Conservation (phyloP, 2,888 invertebrate genomes). For the Lithophane leautieri region DNA sequence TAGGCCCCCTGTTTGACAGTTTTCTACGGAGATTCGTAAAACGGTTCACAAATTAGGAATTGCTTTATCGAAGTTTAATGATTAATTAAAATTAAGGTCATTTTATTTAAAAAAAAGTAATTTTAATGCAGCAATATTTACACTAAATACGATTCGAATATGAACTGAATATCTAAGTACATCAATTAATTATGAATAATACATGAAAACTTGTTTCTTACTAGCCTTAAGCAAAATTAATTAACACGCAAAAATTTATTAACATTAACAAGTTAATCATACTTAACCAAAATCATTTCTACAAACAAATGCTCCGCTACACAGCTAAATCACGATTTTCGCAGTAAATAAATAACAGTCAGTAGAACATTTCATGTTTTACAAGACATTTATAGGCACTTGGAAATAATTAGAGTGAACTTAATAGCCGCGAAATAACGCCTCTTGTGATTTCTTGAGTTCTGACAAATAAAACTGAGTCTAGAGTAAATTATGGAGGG, state of each 20-base stretch:
- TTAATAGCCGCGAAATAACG: slow-evolving; percentile 21
- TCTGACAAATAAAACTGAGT: slow-evolving; percentile 21
- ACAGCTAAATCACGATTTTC: slow-evolving; percentile 35
- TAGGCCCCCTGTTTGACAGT: too few species aligned
- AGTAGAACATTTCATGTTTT: slow-evolving; percentile 27
- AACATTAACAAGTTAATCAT: slow-evolving; percentile 1
- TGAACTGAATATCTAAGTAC: too few species aligned
- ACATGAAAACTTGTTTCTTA: neutral
- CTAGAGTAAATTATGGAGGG: neutral
- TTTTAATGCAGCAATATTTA: too few species aligned
- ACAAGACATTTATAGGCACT: slow-evolving; percentile 49
- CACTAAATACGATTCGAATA: too few species aligned
- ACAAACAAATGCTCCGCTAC: neutral
- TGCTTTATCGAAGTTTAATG: too few species aligned
- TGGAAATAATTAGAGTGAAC: slow-evolving; percentile 45
- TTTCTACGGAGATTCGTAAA: too few species aligned
- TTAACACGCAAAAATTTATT: neutral
- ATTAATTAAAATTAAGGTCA: too few species aligned
- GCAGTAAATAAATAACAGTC: slow-evolving; percentile 34
- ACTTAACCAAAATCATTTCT: slow-evolving; percentile 17
- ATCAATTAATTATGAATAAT: neutral
- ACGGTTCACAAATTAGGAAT: too few species aligned
- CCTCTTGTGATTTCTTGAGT: slow-evolving; percentile 10
- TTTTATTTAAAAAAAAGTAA: too few species aligned
- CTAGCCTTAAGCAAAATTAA: neutral